Conservation (phyloP, 2,888 invertebrate species). For the Drepana falcataria region DNA sequence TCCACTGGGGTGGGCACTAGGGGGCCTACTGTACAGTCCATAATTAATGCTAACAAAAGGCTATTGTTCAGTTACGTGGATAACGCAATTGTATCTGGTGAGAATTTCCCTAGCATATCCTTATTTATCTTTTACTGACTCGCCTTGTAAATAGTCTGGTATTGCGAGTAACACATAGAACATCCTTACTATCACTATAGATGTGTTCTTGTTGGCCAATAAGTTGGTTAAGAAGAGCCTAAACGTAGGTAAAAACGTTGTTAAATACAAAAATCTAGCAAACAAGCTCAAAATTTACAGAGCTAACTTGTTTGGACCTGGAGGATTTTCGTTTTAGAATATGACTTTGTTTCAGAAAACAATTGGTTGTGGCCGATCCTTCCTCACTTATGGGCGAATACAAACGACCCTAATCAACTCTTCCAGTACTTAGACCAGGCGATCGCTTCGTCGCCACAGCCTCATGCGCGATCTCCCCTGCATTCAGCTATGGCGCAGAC, state of each 20-base stretch:
- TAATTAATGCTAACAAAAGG: conserved; percentile 66
- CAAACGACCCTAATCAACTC: conserved; percentile 54
- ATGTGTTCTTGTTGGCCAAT: too few species aligned
- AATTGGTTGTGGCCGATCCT: conserved; percentile 81
- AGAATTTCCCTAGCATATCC: conserved; percentile 15
- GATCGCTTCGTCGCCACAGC: conserved; percentile 56
- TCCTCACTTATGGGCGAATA: conserved; percentile 82
- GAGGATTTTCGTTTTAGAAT: neutral
- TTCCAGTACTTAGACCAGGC: conserved; percentile 62
- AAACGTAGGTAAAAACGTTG: too few species aligned
- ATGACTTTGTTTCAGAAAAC: conserved; percentile 62
- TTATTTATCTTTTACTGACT: too few species aligned
- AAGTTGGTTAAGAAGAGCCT: too few species aligned
- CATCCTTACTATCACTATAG: neutral
- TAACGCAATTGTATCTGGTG: conserved; percentile 58
- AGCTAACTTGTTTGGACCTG: neutral
- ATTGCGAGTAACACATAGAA: neutral
- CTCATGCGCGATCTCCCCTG: conserved; percentile 65
- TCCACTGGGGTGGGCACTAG: conserved; percentile 53
- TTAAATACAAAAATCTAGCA: too few species aligned
- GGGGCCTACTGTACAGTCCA: conserved; percentile 67
- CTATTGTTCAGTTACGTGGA: conserved; percentile 79
- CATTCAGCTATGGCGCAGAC: conserved; percentile 87
- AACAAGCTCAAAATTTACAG: too few species aligned
- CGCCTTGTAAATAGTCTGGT: too few species aligned